Evolutionary conservation across 2,113 vertebrate species (phyloP), one percentile per base, ranked within the genome.

Genomic region (Syngnathus scovelli): DNA sequence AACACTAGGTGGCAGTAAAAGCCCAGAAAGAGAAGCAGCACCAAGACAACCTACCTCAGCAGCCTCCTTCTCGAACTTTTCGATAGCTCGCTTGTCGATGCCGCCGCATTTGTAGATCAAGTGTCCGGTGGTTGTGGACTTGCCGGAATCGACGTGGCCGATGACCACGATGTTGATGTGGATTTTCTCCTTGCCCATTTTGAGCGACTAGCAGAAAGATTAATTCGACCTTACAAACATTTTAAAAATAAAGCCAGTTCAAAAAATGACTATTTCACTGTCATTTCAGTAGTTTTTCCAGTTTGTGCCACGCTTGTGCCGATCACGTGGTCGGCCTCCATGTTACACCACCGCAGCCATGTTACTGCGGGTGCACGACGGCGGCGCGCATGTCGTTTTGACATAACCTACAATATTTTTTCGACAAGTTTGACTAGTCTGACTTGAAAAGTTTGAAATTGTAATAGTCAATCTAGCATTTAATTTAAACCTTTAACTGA

Each of bases 91-190:
- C 80, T 92, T 92, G 84, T 92, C 91, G 77, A 92, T 92, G 3
- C 91, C 91, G 37, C 91, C 91, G 73, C 91, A 92, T 63, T 92
- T 92, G 86, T 92, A 92, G 84, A 91, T 92, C 69, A 92, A 68
- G 70, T 92, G 91, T 0, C 90, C 91, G 62, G 91, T 92, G 79
- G 90, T 86, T 71, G 91, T 92, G 60, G 91, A 92, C 77, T 92
- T 93, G 19, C 92, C 92, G 69, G 92, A 93, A 78, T 92, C 92
- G 72, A 93, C 92, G 71, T 93, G 92, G 38, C 92, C 92, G 33
- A 93, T 93, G 70, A 93, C 92, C 86, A 93, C 92, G 78, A 92
- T 93, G 87, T 93, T 93, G 69, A 92, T 91, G 77, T 92, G 91
- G 73, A 10, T 86, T 77, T 92, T 92, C 77, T 92, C 91, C 71